Evolutionary conservation across 2,113 vertebrate species (phyloP).

Genomic region (Boulengeromyrus knoepffleri): DNA sequence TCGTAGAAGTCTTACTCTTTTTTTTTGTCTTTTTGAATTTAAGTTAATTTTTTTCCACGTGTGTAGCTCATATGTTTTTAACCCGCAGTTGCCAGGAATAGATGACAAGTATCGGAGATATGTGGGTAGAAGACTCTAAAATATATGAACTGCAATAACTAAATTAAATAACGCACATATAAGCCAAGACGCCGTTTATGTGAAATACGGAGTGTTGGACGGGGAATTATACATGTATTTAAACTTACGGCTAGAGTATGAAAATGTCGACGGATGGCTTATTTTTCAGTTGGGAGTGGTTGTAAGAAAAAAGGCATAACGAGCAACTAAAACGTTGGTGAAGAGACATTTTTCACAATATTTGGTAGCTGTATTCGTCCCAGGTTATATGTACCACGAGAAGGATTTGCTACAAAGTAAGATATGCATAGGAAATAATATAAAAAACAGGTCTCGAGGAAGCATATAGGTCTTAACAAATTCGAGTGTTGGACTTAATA

Average conservation of each 20-base stretch:
- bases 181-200: neutral
- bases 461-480: neutral
- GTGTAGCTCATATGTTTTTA: constrained; percentile 15
- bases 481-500: neutral
- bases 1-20: constrained; percentile 9
- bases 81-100: neutral
- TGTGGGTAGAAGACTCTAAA: neutral
- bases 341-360: neutral
- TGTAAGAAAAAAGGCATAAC: constrained; percentile 3
- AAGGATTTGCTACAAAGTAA: neutral
- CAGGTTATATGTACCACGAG: neutral
- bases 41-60: constrained; percentile 43
- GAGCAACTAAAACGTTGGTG: neutral
- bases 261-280: neutral
- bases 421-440: neutral
- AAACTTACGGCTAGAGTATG: neutral
- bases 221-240: neutral
- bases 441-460: neutral
- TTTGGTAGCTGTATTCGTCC: neutral
- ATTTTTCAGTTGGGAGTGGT: constrained; percentile 10
- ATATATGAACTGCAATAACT: neutral
- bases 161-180: neutral
- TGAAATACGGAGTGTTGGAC: neutral
- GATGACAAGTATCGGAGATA: neutral
- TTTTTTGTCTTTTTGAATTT: neutral